These are phyloP conservation scores for Polyommatus iphigenia DNA, from an alignment of 2,888 invertebrate genomes.

Conservation along the genomic window DNA sequence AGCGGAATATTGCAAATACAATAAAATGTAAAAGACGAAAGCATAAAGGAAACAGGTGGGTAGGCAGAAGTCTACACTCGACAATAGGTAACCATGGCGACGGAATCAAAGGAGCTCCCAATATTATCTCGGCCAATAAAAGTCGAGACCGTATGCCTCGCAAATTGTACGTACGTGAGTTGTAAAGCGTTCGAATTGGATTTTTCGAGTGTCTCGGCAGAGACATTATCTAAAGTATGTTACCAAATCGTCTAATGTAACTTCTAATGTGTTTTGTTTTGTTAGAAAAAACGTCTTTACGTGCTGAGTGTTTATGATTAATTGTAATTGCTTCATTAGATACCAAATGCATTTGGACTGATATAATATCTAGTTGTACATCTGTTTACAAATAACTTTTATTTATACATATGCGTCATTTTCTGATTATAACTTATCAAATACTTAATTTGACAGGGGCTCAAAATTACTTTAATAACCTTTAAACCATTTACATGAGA, in stretches of 20 bases:
- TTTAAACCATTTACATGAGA: not conserved
- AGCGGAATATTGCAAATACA: conserved; percentile 35
- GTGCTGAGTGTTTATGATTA: conserved; percentile 13
- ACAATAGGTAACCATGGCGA: conserved; percentile 46
- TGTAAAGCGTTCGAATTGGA: conserved; percentile 53
- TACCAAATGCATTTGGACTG: not conserved
- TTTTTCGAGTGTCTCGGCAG: conserved; percentile 47
- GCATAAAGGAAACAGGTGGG: conserved; percentile 43
- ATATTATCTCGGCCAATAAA: conserved; percentile 65
- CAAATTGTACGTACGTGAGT: conserved; percentile 51
- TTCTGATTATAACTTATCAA: not conserved
- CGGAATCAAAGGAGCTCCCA: conserved; percentile 51
- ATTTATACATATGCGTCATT: too few species aligned
- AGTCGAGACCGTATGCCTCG: conserved; percentile 60
- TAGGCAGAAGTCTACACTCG: conserved; percentile 39
- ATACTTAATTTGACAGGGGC: not conserved
- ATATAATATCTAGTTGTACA: not conserved
- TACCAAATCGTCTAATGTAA: conserved; percentile 37
- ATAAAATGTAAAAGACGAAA: conserved; percentile 44
- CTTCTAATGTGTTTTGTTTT: conserved; percentile 28
- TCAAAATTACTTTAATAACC: not conserved
- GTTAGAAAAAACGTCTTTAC: not conserved
- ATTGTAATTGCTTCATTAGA: not conserved
- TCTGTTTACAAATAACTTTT: too few species aligned
- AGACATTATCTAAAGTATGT: conserved; percentile 36